phyloP scores from a whole-genome alignment of 2,888 invertebrate species.

The Autographa gamma region DNA sequence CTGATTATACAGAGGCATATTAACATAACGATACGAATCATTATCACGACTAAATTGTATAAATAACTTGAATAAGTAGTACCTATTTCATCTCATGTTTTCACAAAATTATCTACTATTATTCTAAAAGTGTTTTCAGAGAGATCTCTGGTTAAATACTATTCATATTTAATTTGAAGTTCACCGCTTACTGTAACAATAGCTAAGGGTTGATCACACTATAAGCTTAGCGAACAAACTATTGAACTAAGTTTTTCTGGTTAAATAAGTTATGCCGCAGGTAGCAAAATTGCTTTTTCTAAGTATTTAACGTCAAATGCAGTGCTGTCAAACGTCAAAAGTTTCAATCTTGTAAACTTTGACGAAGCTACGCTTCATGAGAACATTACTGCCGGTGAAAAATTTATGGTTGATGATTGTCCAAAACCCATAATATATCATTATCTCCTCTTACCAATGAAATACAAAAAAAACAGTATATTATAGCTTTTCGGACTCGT shows the following conservation, averaged over 20 bases:
- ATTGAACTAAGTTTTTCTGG: neutral
- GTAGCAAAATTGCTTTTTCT: too few relatives aligned
- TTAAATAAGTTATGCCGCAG: neutral
- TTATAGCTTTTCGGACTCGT: too few relatives aligned
- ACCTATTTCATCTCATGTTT: neutral
- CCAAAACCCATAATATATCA: too few relatives aligned
- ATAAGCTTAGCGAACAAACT: neutral
- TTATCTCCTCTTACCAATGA: too few relatives aligned
- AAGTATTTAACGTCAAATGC: too few relatives aligned
- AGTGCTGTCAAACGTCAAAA: neutral
- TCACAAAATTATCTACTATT: neutral
- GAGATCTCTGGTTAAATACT: slow-evolving; percentile 1
- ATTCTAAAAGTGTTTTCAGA: neutral
- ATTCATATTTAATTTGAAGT: neutral
- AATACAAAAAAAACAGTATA: too few relatives aligned
- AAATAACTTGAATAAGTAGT: neutral
- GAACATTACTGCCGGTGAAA: too few relatives aligned
- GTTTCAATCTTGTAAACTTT: too few relatives aligned
- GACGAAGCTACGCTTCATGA: too few relatives aligned
- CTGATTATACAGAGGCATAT: neutral
- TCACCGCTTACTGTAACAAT: neutral
- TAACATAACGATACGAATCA: slow-evolving; percentile 2
- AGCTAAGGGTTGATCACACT: neutral
- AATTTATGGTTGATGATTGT: too few relatives aligned
- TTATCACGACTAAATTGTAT: neutral